A percentile compares a stretch with the other conserved stretches of the same genome.
Conservation (phyloP, 1,140 invertebrate species). For the Pseudomyrmex cubaensis region DNA sequence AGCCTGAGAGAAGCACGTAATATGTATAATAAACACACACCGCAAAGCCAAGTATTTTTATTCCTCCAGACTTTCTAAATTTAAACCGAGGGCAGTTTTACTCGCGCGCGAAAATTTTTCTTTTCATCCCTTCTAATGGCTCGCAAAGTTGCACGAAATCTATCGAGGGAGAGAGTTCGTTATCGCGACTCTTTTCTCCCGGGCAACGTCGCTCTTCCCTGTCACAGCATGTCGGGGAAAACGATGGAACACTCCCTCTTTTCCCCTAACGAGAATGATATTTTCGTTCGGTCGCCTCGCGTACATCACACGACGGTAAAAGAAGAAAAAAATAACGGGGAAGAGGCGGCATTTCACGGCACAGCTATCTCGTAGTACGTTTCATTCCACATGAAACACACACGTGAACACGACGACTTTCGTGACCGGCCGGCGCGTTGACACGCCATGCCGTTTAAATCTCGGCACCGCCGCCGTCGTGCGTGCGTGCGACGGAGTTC, state of each 20-base stretch:
- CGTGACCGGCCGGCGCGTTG: slow-evolving; percentile 66
- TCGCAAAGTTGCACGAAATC: slow-evolving; percentile 33
- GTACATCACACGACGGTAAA: neutral
- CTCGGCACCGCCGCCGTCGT: slow-evolving; percentile 17
- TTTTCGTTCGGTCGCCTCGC: slow-evolving; percentile 9
- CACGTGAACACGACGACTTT: slow-evolving; percentile 53
- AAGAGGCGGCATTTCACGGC: neutral
- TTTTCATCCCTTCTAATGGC: neutral
- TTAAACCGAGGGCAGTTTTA: neutral
- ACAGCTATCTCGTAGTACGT: neutral
- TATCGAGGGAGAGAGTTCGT: slow-evolving; percentile 40
- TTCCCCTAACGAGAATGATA: slow-evolving; percentile 17
- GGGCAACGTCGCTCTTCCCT: slow-evolving; percentile 10
- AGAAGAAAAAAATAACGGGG: neutral
- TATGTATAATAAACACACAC: too few species aligned
- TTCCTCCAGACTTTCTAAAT: too few species aligned
- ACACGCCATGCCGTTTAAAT: slow-evolving; percentile 55
- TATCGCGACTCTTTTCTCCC: slow-evolving; percentile 11
- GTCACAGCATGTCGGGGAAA: neutral
- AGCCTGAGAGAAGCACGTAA: too few species aligned
- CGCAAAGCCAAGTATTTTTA: too few species aligned
- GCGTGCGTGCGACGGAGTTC: slow-evolving; percentile 56
- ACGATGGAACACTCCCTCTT: neutral
- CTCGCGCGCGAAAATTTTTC: slow-evolving; percentile 13
- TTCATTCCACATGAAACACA: neutral